phyloP scores from a whole-genome alignment of 1,140 invertebrate genomes.

The Cepaea nemoralis region DNA sequence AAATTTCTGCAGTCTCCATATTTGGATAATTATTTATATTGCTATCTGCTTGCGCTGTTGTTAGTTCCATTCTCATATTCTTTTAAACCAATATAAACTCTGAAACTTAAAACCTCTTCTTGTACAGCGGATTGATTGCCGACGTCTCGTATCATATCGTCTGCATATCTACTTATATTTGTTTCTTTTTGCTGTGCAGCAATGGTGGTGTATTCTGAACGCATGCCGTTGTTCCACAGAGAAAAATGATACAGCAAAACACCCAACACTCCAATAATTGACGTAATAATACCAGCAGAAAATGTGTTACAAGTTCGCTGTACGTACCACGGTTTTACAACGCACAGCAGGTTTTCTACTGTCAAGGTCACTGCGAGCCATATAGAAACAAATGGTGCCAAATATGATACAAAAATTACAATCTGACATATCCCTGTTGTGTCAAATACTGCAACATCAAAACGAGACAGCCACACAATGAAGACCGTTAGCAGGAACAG shows the following conservation, averaged over 20 bases:
- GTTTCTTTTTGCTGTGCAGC: no score
- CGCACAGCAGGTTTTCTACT: slow-evolving; percentile 53
- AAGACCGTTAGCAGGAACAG: slow-evolving; percentile 21
- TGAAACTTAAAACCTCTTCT: no score
- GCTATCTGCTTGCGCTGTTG: no score
- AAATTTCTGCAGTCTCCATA: neutral
- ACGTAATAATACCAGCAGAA: slow-evolving; percentile 12
- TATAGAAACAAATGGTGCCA: slow-evolving; percentile 61
- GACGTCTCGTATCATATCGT: no score
- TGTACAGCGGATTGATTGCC: no score
- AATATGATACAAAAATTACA: slow-evolving; percentile 56
- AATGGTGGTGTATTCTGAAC: neutral
- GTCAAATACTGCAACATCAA: slow-evolving; percentile 2
- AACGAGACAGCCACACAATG: neutral
- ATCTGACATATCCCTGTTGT: slow-evolving; percentile 57
- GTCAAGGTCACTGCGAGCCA: slow-evolving; percentile 60
- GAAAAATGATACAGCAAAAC: slow-evolving; percentile 29
- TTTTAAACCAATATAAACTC: no score
- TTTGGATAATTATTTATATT: no score
- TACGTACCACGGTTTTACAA: slow-evolving; percentile 53
- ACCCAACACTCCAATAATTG: neutral
- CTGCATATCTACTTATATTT: no score
- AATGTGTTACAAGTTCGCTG: slow-evolving; percentile 26
- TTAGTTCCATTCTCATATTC: no score
- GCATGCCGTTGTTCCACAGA: slow-evolving; percentile 33